phyloP scores from a whole-genome alignment of 2,888 invertebrate species.

The Amphipoea oculea region DNA sequence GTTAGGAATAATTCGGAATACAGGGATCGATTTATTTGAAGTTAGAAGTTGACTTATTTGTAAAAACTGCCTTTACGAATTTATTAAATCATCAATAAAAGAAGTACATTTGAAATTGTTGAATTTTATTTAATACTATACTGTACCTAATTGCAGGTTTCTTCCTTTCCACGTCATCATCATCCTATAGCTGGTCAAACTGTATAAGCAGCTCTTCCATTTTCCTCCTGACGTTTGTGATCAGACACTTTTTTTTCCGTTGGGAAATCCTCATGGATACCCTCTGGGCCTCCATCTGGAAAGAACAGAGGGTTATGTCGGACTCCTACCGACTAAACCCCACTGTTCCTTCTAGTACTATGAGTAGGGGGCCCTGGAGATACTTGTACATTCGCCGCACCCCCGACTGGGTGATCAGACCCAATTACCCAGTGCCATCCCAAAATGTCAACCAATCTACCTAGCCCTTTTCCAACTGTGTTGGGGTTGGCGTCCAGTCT shows the following conservation, averaged over 20 bases:
- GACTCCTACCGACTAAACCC: no score
- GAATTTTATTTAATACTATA: slow-evolving; percentile 15
- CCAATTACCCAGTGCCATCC: not conserved
- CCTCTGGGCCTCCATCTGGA: no score
- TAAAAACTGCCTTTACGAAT: slow-evolving; percentile 76
- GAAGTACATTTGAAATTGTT: slow-evolving; percentile 42
- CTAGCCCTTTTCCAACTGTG: not conserved
- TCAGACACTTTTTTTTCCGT: not conserved
- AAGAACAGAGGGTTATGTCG: no score
- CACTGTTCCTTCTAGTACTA: no score
- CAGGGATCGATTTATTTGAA: slow-evolving; percentile 57
- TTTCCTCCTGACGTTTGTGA: not conserved
- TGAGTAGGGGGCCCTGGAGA: no score
- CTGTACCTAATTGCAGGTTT: no score
- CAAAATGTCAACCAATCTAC: not conserved
- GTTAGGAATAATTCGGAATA: slow-evolving; percentile 55
- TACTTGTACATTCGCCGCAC: no score
- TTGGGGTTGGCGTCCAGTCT: not conserved
- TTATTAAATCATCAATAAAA: slow-evolving; percentile 69
- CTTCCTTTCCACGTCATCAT: no score
- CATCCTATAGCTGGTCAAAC: not conserved
- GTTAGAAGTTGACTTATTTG: slow-evolving; percentile 40
- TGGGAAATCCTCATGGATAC: no score
- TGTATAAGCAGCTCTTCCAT: not conserved
- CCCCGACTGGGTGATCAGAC: not conserved